Conservation (phyloP, 2,888 invertebrate species). For the Clistopyga incitator region DNA sequence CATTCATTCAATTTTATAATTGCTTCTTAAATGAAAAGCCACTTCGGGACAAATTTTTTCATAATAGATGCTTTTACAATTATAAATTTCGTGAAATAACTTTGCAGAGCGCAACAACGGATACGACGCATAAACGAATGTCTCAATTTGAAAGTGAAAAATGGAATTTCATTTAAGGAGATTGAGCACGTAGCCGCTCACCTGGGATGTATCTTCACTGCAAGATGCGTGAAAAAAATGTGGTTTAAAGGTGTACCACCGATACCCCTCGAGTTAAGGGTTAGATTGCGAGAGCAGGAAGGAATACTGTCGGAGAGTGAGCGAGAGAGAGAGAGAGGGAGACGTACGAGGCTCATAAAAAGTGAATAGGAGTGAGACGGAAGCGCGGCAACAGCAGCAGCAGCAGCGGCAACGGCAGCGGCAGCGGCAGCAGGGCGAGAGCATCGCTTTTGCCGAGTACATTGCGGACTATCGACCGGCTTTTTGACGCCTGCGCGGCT, state of each 20-base stretch:
- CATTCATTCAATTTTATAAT: too few relatives aligned
- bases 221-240: conserved; percentile 19
- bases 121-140: too few relatives aligned
- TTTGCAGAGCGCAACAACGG: too few relatives aligned
- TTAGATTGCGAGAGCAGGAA: conserved; percentile 31
- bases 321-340: background rate
- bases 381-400: conserved; percentile 54
- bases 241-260: conserved; percentile 47
- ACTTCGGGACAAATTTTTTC: too few relatives aligned
- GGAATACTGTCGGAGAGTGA: conserved; percentile 19
- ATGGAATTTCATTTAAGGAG: background rate
- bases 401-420: conserved; percentile 59
- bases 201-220: background rate
- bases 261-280: conserved; percentile 9
- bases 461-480: conserved; percentile 83
- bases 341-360: background rate
- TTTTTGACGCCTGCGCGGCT: conserved; percentile 78
- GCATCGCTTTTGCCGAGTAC: conserved; percentile 74
- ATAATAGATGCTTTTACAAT: too few relatives aligned
- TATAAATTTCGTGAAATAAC: too few relatives aligned
- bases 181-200: background rate
- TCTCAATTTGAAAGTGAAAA: too few relatives aligned
- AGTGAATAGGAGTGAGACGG: conserved; percentile 19
- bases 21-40: too few relatives aligned
- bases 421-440: conserved; percentile 34